Percentiles rank a stretch among this genome's conserved stretches.
Evolutionary conservation across 92 coral and sea anemone species (phyloP).

Genomic region (Bergia sp.): DNA sequence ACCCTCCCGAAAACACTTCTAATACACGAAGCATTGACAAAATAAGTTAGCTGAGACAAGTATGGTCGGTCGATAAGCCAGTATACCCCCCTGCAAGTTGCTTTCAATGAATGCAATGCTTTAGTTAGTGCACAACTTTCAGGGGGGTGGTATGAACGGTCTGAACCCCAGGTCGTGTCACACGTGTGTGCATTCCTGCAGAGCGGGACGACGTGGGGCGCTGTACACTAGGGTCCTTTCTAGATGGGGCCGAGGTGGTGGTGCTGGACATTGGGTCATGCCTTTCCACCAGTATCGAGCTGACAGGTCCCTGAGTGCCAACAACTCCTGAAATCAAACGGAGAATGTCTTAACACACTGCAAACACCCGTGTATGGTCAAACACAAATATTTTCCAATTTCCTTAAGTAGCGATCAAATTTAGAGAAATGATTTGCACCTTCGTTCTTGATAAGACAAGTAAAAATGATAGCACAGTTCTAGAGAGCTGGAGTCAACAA

Average conservation of each 20-base stretch:
- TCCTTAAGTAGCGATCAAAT: no score
- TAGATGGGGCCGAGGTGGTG: conserved; percentile 65
- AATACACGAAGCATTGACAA: neutral
- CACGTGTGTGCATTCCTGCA: conserved; percentile 60
- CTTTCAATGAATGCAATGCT: neutral
- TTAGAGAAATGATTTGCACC: no score
- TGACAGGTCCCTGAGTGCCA: conserved; percentile 95
- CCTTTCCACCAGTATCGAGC: conserved; percentile 90
- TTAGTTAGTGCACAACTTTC: conserved; percentile 86
- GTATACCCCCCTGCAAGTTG: neutral
- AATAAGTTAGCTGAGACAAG: neutral
- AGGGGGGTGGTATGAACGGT: conserved; percentile 92
- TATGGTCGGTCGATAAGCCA: neutral
- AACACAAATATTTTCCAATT: no score
- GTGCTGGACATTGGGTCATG: conserved; percentile 70
- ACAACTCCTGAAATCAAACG: conserved; percentile 56
- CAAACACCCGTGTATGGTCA: neutral
- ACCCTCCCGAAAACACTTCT: no score
- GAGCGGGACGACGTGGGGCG: conserved; percentile 54
- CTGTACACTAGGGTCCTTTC: conserved; percentile 65
- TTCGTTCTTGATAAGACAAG: no score
- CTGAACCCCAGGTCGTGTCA: conserved; percentile 74
- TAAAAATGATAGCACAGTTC: no score
- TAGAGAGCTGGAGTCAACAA: no score
- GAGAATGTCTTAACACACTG: neutral